Evolutionary conservation across 2,888 invertebrate genomes (phyloP), one percentile per base, ranked within the genome.

Genomic region (Peribatodes rhomboidaria): DNA sequence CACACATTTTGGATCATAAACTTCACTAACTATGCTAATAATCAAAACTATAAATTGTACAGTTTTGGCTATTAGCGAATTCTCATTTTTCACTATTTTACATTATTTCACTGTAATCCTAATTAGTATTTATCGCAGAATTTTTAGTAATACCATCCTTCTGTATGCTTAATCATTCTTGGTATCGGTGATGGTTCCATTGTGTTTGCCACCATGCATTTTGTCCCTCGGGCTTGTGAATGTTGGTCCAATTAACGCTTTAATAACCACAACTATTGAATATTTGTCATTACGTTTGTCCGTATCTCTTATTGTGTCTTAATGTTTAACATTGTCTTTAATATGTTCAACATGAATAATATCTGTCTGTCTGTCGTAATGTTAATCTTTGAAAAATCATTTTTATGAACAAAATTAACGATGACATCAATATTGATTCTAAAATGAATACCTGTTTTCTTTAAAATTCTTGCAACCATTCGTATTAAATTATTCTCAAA

Each of bases 91-190:
- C 69, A 70, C 71, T 37, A 63, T 60, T 68, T 62, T 18, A 31
- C 56, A 68, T n/a, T n/a, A n/a, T 55, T 53, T 20, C 67, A 63
- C 53, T 50, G 55, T 66, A 66, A 64, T 46, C 41, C 63, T 69
- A 63, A 14, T 55, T 67, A 61, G 54, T 69, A 62, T 66, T 42
- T 62, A 57, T 65, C 58, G 39, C 62, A 68, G 68, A 68, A 27
- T 77, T 80, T 77, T 86, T 82, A 85, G 85, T 91, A 89, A 90
- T 85, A 80, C 88, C 83, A 85, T 76, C 83, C 79, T 84, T 87
- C 84, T 83, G 80, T 84, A 84, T 92, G 93, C 93, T 93, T 93
- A 92, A 90, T 90, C 93, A 92, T 89, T 91, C 91, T 92, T 92
- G 92, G 92, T 92, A 85, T 87, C 91, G 93, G 93, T 92, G 89